These are phyloP conservation scores for Porites cylindrica DNA, from an alignment of 92 coral and sea anemone genomes.

Conservation along the genomic window DNA sequence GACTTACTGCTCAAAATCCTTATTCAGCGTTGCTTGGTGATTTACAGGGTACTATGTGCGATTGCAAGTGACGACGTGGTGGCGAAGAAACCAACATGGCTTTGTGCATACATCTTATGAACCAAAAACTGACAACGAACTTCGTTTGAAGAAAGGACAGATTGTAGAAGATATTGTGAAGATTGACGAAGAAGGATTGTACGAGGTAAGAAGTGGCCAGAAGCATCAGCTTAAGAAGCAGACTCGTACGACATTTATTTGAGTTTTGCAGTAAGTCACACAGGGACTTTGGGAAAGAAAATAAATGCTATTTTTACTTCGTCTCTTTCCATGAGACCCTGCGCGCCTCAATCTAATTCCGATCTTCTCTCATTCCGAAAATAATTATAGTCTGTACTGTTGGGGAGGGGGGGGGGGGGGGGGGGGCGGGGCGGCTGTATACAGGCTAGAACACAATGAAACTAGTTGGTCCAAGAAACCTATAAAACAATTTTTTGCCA, in stretches of 20 bases:
- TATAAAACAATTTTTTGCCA: too few species aligned
- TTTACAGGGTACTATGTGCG: not conserved
- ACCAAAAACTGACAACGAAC: constrained; percentile 58
- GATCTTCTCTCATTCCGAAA: too few species aligned
- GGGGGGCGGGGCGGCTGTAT: too few species aligned
- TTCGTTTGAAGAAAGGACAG: constrained; percentile 50
- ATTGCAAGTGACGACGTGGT: not conserved
- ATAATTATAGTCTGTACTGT: too few species aligned
- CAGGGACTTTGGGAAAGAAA: too few species aligned
- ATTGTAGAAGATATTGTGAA: constrained; percentile 31
- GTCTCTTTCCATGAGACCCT: too few species aligned
- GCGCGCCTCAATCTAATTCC: too few species aligned
- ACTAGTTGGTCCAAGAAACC: too few species aligned
- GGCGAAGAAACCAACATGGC: constrained; percentile 40
- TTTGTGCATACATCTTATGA: constrained; percentile 43
- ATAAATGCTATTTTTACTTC: too few species aligned
- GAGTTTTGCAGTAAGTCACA: not conserved
- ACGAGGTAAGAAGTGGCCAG: constrained; percentile 47
- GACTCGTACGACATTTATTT: not conserved
- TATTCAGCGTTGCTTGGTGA: not conserved
- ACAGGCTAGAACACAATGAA: too few species aligned
- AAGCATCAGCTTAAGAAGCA: not conserved
- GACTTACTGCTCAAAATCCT: not conserved
- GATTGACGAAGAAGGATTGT: constrained; percentile 53
- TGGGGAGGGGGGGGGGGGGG: too few species aligned